phyloP scores from a whole-genome alignment of 2,888 invertebrate species.

The Antitype chi region DNA sequence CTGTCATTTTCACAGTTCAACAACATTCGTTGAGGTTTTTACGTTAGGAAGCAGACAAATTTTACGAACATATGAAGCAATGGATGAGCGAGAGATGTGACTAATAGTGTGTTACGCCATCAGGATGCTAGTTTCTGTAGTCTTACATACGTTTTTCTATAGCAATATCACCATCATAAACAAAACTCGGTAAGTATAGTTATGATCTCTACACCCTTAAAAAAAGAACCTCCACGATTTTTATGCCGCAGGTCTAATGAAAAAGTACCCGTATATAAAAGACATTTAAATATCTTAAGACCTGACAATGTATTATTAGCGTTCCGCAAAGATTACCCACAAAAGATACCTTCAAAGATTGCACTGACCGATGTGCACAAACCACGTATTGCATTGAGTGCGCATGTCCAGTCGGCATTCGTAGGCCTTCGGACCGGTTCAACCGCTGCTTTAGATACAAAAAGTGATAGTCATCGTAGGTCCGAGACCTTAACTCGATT shows the following conservation, averaged over 20 bases:
- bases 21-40: too few species aligned
- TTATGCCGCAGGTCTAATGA: neutral
- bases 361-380: constrained; percentile 64
- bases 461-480: constrained; percentile 82
- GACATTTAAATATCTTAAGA: constrained; percentile 20
- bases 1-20: too few species aligned
- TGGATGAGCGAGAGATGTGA: too few species aligned
- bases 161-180: neutral
- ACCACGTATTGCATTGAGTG: constrained; percentile 54
- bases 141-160: too few species aligned
- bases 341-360: constrained; percentile 59
- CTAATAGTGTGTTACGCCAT: too few species aligned
- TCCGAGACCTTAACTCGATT: constrained; percentile 71
- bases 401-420: constrained; percentile 72
- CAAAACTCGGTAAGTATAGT: neutral
- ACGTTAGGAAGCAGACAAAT: too few species aligned
- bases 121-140: too few species aligned
- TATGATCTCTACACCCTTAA: neutral
- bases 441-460: constrained; percentile 75
- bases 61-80: too few species aligned
- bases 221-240: neutral
- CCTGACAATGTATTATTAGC: constrained; percentile 36
- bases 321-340: constrained; percentile 43
- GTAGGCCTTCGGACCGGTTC: constrained; percentile 80
- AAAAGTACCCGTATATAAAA: neutral